Evolutionary conservation across 2,797 vertebrate genomes (phyloP), one percentile per base, ranked within the genome.

Genomic region (Poecilia velifera): DNA sequence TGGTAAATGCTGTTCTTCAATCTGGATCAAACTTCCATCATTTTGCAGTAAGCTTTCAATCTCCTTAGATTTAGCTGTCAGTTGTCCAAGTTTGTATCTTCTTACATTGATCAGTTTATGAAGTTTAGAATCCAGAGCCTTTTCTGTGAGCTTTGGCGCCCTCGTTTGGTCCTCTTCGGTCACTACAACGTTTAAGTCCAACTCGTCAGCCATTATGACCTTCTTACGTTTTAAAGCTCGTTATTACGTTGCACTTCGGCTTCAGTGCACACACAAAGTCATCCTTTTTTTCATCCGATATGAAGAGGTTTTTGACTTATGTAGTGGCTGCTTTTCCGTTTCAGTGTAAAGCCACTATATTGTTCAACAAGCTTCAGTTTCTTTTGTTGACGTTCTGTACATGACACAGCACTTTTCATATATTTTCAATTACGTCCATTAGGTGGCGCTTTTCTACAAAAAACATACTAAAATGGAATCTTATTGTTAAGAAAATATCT

Each of bases 1-100:
- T 59, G 12, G 28, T 55, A 55, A 55, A 55, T 55, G 25, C 0
- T 55, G 25, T 55, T 55, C 22, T 25, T 55, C 51, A n/a, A 55
- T 55, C 51, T 55, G 51, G 20, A 28, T 59, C 25, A 59, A 12
- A 59, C 25, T 59, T 59, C n/a, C 55, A 59, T 59, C n/a, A 59
- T 28, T 13, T 59, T n/a, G 55, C 55, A 59, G 3, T 28, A 59
- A 28, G 13, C 55, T 59, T 31, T 31, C 12, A 28, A 59, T 59
- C n/a, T 59, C 55, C n/a, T 59, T 59, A 59, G 10, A 59, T 59
- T 59, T 59, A 59, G 55, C 25, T 59, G 55, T 59, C n/a, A 59
- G 13, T n/a, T 59, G 55, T 59, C 55, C 25, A 31, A 59, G n/a
- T 59, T 59, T 59, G 55, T 31, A 59, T 4, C n/a, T 59, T 28